These are phyloP conservation scores for Psammodynastes pulverulentus DNA, from an alignment of 2,113 vertebrate species.

Conservation along the genomic window DNA sequence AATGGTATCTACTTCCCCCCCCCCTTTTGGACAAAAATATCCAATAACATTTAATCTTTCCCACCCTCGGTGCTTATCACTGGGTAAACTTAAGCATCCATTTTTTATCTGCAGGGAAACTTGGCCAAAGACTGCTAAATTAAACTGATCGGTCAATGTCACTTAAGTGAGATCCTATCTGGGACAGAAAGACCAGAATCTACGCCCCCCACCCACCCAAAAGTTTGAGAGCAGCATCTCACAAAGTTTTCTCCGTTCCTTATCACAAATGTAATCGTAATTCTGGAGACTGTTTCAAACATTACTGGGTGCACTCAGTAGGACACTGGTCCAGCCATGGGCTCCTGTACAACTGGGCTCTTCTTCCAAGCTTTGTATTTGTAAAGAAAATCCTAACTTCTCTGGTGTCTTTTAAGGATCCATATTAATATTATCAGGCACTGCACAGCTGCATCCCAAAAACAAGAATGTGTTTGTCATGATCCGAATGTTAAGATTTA, in stretches of 20 bases:
- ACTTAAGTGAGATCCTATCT: background rate
- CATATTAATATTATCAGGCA: background rate
- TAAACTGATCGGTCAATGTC: background rate
- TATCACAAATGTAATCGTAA: background rate
- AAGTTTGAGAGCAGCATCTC: background rate
- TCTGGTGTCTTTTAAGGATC: background rate
- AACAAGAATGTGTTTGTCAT: no score
- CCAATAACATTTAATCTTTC: background rate
- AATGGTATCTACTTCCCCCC: fast-evolving
- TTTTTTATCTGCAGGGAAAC: slow-evolving; percentile 36
- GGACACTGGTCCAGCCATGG: background rate
- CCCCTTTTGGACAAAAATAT: background rate
- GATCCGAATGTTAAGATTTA: background rate
- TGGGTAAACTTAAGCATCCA: background rate
- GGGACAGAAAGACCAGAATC: background rate
- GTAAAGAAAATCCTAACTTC: background rate
- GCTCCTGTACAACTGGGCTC: background rate
- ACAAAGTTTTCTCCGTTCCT: background rate
- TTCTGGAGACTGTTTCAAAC: background rate
- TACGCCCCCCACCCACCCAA: background rate
- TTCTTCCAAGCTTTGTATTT: background rate
- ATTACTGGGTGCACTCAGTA: background rate
- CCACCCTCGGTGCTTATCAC: background rate
- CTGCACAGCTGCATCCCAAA: background rate
- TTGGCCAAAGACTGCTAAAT: fast-evolving